Percentiles rank a stretch among this genome's conserved stretches.
phyloP scores from a whole-genome alignment of 2,113 vertebrate species.

The Chaenogobius annularis region DNA sequence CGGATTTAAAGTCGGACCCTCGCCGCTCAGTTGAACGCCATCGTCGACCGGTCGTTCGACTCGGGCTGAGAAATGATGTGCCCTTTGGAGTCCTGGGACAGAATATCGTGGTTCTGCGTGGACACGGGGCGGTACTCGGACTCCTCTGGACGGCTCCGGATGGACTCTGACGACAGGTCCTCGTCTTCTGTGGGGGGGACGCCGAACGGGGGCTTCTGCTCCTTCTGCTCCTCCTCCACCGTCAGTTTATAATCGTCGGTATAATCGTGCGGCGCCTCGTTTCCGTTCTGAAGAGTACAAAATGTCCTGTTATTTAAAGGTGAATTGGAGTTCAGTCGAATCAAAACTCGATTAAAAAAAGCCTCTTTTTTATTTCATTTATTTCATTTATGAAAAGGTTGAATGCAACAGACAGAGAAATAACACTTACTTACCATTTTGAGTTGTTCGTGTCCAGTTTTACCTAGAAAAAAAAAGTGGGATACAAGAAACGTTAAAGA shows the following conservation, averaged over 20 bases:
- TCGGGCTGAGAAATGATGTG: constrained; percentile 22
- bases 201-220: neutral
- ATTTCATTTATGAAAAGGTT: neutral
- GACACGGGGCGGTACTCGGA: neutral
- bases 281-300: neutral
- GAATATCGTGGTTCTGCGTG: constrained; percentile 17
- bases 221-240: neutral
- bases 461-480: neutral
- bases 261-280: too few relatives aligned
- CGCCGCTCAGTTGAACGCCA: too few relatives aligned
- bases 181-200: constrained; percentile 2
- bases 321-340: too few relatives aligned
- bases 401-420: neutral
- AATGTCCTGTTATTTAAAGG: neutral
- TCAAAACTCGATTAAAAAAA: too few relatives aligned
- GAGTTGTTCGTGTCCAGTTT: accelerated
- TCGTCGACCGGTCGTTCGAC: neutral
- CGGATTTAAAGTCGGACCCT: neutral
- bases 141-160: neutral
- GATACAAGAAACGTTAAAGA: neutral
- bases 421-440: constrained; percentile 20
- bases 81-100: constrained; percentile 64
- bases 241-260: neutral
- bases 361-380: too few relatives aligned
- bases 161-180: neutral